phyloP scores from a whole-genome alignment of 30 jellyfish, hydroid and myxozoan genomes.

The Cassiopea xamachana region DNA sequence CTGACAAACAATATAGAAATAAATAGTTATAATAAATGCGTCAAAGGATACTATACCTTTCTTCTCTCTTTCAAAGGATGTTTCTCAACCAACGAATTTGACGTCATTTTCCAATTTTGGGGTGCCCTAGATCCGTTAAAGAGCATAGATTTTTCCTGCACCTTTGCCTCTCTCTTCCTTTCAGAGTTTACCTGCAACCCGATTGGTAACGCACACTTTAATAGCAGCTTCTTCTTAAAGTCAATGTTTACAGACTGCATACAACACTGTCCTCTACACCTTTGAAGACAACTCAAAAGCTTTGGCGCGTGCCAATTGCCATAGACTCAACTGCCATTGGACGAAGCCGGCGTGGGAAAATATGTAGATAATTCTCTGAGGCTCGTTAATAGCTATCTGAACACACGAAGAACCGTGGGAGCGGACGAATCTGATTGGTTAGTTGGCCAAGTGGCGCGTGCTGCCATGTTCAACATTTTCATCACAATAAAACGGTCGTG shows the following conservation, averaged over 20 bases:
- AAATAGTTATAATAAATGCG: no score
- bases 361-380: constrained; percentile 50
- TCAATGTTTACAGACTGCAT: constrained; percentile 28
- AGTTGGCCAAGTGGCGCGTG: constrained; percentile 84
- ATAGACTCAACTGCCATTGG: constrained; percentile 48
- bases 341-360: constrained; percentile 78
- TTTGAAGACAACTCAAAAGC: constrained; percentile 47
- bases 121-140: background rate
- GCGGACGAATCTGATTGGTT: constrained; percentile 82
- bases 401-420: constrained; percentile 91
- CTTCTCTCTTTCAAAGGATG: constrained; percentile 90
- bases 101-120: constrained; percentile 9
- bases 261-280: constrained; percentile 17
- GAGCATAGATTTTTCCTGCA: background rate
- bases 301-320: constrained; percentile 78
- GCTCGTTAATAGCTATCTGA: constrained; percentile 72
- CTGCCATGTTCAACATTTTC: constrained; percentile 68
- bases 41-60: constrained; percentile 43
- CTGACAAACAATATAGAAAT: no score
- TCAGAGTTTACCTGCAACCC: background rate
- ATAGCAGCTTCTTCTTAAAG: constrained; percentile 12
- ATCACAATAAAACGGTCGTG: constrained; percentile 81
- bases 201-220: constrained; percentile 18
- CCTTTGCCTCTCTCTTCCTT: background rate
- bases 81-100: constrained; percentile 56